Evolutionary conservation across 2,888 invertebrate genomes (phyloP), one percentile per base, ranked within the genome.

Genomic region (Brachypterus glaber): DNA sequence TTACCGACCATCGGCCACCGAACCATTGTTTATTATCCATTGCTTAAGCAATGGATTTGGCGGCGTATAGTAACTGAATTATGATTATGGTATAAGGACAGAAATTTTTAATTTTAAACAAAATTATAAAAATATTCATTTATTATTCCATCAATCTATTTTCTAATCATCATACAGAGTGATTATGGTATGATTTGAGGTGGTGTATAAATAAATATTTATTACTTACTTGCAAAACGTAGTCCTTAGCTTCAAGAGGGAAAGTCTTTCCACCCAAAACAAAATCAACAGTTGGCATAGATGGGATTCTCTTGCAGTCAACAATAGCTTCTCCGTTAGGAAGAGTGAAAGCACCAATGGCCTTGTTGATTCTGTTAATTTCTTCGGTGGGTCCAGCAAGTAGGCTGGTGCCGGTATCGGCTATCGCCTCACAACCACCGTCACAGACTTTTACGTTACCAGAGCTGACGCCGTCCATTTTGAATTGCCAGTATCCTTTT

Each of bases 401-500:
- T 21, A 21, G 9, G 9, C 24, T 21, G 24, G 24, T 21, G 7
- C 24, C 24, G 24, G 24, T 21, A 21, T 21, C 24, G 9, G 24
- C 24, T 8, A 21, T 21, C 7, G 24, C 24, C 24, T 21, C 24
- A 9, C 24, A 21, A 21, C 24, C 24, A 21, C 9, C 9, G 9
- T 21, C 9, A 21, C 24, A 21, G 9, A 21, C 7, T 9, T 7
- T 21, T 8, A 8, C 9, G 9, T 21, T 9, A 21, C 24, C 24
- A 21, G 9, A 8, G 9, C 9, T 9, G 9, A 21, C 9, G 7
- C 9, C 24, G 9, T 21, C 24, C 24, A 21, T 21, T 21, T 21
- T 21, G 24, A 21, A 21, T 21, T 21, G 24, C 24, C 24, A 21
- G 24, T 21, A 21, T 21, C 24, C 24, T 9, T 21, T 21, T 21